phyloP scores from a whole-genome alignment of 2,888 invertebrate genomes.

The Neoscelio sp. region DNA sequence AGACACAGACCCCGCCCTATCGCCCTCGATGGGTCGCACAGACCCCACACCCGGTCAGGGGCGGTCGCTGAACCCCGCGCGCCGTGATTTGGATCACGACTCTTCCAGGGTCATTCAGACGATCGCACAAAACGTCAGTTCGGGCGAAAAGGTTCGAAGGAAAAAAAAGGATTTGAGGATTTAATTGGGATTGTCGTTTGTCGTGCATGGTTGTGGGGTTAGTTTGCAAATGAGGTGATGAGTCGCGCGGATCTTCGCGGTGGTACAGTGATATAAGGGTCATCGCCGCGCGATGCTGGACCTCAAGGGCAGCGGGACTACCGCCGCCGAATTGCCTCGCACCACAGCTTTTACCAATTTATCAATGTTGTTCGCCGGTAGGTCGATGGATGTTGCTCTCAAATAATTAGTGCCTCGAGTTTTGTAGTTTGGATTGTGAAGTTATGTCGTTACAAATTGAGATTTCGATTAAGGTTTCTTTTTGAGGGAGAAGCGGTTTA shows the following conservation, averaged over 20 bases:
- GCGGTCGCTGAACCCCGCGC: slow-evolving; percentile 50
- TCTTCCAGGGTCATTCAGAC: slow-evolving; percentile 76
- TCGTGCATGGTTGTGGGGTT: not conserved
- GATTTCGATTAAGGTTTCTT: too few species aligned
- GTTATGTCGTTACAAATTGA: too few species aligned
- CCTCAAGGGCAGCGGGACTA: slow-evolving; percentile 95
- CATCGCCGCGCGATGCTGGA: slow-evolving; percentile 88
- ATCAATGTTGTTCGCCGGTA: slow-evolving; percentile 97
- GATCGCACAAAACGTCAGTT: slow-evolving; percentile 40
- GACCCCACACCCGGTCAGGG: slow-evolving; percentile 47
- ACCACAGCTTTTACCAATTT: slow-evolving; percentile 97
- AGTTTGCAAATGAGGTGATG: slow-evolving; percentile 66
- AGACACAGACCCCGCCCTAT: slow-evolving; percentile 61
- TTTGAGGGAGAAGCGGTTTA: too few species aligned
- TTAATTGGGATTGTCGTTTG: not conserved
- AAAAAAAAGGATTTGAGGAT: too few species aligned
- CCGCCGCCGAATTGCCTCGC: slow-evolving; percentile 95
- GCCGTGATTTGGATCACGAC: slow-evolving; percentile 46
- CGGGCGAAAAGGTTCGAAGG: not conserved
- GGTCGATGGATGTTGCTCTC: slow-evolving; percentile 76
- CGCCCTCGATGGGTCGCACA: slow-evolving; percentile 66
- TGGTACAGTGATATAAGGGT: slow-evolving; percentile 63
- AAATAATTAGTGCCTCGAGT: slow-evolving; percentile 6
- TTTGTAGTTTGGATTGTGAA: not conserved
- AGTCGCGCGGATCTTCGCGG: slow-evolving; percentile 64